Percentiles rank a stretch among this genome's conserved stretches.
Conservation (phyloP, 2,888 invertebrate genomes). For the Dicranocentrus wangi region DNA sequence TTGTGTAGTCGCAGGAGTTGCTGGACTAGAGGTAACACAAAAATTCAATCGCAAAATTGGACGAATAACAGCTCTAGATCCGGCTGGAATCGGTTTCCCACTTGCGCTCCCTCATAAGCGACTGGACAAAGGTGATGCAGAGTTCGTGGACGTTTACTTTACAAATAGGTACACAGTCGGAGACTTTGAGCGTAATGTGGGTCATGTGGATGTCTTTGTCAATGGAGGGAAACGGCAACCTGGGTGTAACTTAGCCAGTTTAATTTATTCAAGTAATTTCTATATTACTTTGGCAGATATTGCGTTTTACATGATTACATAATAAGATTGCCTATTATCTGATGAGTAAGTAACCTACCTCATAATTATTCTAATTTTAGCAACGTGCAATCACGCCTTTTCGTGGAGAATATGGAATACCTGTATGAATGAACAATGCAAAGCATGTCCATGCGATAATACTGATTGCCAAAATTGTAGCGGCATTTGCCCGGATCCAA, state of each 20-base stretch:
- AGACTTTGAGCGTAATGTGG: constrained; percentile 21
- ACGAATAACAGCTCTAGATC: constrained; percentile 33
- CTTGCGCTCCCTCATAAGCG: constrained; percentile 1
- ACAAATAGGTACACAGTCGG: constrained; percentile 30
- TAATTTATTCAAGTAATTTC: constrained; percentile 17
- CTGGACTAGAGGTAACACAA: not conserved
- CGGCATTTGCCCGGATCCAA: not conserved
- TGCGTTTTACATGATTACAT: not conserved
- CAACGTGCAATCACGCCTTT: constrained; percentile 33
- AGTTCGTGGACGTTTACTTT: constrained; percentile 27
- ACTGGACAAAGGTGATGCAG: constrained; percentile 28
- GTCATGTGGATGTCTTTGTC: constrained; percentile 33
- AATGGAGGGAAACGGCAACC: constrained; percentile 41
- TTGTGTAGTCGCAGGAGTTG: constrained; percentile 26
- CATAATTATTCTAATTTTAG: not conserved
- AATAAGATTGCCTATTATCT: not conserved
- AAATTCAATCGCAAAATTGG: not conserved
- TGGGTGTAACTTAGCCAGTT: constrained; percentile 10
- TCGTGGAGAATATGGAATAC: constrained; percentile 35
- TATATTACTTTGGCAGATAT: not conserved
- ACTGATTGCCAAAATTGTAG: constrained; percentile 13
- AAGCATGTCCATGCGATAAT: constrained; percentile 5
- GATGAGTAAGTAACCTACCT: too few relatives aligned
- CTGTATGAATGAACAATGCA: constrained; percentile 3
- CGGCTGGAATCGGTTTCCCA: constrained; percentile 28